These are phyloP conservation scores for Bombus pascuorum DNA, from an alignment of 1,140 invertebrate genomes.

Conservation along the genomic window DNA sequence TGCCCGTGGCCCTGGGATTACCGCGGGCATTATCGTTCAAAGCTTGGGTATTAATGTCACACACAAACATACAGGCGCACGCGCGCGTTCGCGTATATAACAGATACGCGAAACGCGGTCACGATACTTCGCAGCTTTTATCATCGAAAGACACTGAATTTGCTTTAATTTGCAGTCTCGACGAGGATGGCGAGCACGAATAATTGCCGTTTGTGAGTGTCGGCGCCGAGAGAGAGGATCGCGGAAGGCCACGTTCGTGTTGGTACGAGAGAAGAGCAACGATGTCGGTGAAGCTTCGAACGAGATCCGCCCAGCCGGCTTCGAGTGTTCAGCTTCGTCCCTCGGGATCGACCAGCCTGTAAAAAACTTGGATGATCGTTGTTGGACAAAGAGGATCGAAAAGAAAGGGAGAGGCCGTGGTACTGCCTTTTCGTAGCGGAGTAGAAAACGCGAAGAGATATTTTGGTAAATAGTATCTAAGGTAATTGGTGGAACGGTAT, in stretches of 20 bases:
- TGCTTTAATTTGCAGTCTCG: constrained; percentile 48
- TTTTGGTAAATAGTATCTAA: constrained; percentile 24
- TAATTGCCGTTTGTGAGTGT: constrained; percentile 29
- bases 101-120: neutral
- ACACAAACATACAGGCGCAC: too few species aligned
- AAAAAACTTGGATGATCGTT: neutral
- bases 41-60: neutral
- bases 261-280: neutral
- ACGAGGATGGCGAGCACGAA: constrained; percentile 36
- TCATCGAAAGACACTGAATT: neutral
- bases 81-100: neutral
- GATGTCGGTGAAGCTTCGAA: constrained; percentile 45
- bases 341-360: neutral
- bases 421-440: constrained; percentile 1
- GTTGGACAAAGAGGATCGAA: neutral
- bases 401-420: neutral
- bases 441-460: constrained; percentile 18
- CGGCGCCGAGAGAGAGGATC: constrained; percentile 8
- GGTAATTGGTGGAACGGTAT: neutral
- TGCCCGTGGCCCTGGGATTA: neutral
- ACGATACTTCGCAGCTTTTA: neutral
- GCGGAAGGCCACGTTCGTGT: neutral
- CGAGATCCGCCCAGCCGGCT: constrained; percentile 34
- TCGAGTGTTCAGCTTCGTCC: constrained; percentile 15
- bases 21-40: neutral